A percentile compares a stretch with the other conserved stretches of the same genome.
Conservation (phyloP, 2,888 invertebrate genomes). For the Diaprepes abbreviatus region DNA sequence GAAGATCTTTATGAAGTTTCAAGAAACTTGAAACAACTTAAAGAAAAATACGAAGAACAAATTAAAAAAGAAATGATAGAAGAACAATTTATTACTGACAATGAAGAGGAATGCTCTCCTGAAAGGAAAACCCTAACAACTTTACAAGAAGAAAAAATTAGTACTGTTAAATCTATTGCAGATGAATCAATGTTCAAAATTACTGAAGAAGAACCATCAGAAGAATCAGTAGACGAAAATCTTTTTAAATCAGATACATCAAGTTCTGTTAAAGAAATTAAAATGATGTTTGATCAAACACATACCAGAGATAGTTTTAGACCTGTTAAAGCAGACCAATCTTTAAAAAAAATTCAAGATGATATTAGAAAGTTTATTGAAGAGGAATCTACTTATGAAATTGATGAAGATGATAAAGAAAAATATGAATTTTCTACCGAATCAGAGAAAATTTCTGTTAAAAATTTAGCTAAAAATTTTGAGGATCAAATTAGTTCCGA, state of each 20-base stretch:
- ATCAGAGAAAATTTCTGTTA: slow-evolving; percentile 54
- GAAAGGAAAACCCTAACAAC: slow-evolving; percentile 66
- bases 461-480: slow-evolving; percentile 57
- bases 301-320: neutral
- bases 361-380: slow-evolving; percentile 8
- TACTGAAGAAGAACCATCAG: slow-evolving; percentile 38
- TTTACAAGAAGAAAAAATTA: slow-evolving; percentile 54
- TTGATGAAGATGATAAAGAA: neutral
- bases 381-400: neutral
- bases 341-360: slow-evolving; percentile 1
- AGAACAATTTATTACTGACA: slow-evolving; percentile 68
- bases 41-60: slow-evolving; percentile 74
- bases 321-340: slow-evolving; percentile 1
- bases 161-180: slow-evolving; percentile 50
- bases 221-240: slow-evolving; percentile 18
- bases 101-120: slow-evolving; percentile 68
- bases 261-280: slow-evolving; percentile 51
- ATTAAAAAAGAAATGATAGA: slow-evolving; percentile 73
- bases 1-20: slow-evolving; percentile 70
- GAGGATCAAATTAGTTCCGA: slow-evolving; percentile 54
- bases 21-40: slow-evolving; percentile 70
- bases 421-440: neutral
- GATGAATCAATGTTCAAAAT: slow-evolving; percentile 52
- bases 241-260: slow-evolving; percentile 1
- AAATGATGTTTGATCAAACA: slow-evolving; percentile 52